Evolutionary conservation across 2,797 vertebrate genomes (phyloP).

Genomic region (Pipistrellus nathusii): DNA sequence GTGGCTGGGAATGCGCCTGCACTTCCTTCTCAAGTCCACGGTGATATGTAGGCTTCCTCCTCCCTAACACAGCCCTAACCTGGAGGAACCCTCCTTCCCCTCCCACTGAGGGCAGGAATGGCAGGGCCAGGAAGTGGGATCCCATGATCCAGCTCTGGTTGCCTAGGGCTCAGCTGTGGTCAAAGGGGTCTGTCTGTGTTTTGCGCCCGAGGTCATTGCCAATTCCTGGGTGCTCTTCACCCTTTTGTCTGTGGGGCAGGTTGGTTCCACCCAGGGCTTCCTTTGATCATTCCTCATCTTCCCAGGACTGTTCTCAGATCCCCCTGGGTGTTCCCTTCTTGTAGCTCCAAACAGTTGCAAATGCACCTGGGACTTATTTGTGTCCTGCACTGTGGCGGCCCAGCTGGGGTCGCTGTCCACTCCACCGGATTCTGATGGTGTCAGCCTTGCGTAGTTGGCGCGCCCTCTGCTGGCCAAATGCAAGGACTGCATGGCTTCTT

Average conservation of each 20-base stretch:
- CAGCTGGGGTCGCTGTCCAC: not conserved
- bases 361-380: not conserved
- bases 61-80: fast-evolving
- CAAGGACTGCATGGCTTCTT: not conserved
- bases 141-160: not conserved
- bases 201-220: not conserved
- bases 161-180: not conserved
- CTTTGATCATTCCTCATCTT: not conserved
- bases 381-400: too few relatives aligned
- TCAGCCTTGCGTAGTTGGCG: not conserved
- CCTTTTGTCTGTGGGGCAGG: not conserved
- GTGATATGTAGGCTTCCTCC: not conserved
- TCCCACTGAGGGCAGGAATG: not conserved
- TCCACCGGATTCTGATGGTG: fast-evolving
- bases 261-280: not conserved
- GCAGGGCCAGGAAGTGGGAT: not conserved
- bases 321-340: not conserved
- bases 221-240: not conserved
- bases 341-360: not conserved
- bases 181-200: not conserved
- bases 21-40: not conserved
- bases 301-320: not conserved
- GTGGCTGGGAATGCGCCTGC: fast-evolving
- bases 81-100: too few relatives aligned
- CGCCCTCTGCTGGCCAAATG: constrained; percentile 62